Percentiles rank a stretch among this genome's conserved stretches.
phyloP scores from a whole-genome alignment of 2,888 invertebrate genomes.

The Drosophila flavopinicola region DNA sequence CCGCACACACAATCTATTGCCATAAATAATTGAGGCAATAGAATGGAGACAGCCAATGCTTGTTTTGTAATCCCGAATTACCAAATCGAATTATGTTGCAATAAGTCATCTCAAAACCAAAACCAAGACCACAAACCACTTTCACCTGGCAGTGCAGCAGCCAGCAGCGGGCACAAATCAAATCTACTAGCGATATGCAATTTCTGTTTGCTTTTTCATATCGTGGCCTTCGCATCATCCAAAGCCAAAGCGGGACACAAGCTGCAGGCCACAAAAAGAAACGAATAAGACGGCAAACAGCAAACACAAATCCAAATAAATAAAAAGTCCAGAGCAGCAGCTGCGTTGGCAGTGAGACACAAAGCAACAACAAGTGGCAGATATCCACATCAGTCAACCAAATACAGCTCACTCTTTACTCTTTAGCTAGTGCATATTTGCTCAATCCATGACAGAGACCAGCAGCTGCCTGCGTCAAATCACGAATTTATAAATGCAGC shows the following conservation, averaged over 20 bases:
- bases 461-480: constrained; percentile 34
- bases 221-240: constrained; percentile 56
- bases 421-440: constrained; percentile 29
- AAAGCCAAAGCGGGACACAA: constrained; percentile 22
- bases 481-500: constrained; percentile 16
- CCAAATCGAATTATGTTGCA: constrained; percentile 24
- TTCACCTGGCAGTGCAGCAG: constrained; percentile 48
- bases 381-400: constrained; percentile 39
- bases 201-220: constrained; percentile 28
- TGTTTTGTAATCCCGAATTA: constrained; percentile 39
- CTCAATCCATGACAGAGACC: constrained; percentile 26
- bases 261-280: constrained; percentile 21
- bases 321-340: constrained; percentile 14
- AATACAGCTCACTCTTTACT: constrained; percentile 34
- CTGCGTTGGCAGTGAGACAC: constrained; percentile 25
- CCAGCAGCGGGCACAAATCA: constrained; percentile 37
- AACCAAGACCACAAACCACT: constrained; percentile 42
- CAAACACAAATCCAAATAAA: constrained; percentile 5
- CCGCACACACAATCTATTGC: constrained; percentile 3
- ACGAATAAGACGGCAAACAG: constrained; percentile 15
- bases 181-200: constrained; percentile 48
- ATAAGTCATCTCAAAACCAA: background rate
- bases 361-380: constrained; percentile 32
- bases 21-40: constrained; percentile 46
- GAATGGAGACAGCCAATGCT: constrained; percentile 57